Conservation (phyloP, 2,888 invertebrate species). For the Eupelmus urozonus region DNA sequence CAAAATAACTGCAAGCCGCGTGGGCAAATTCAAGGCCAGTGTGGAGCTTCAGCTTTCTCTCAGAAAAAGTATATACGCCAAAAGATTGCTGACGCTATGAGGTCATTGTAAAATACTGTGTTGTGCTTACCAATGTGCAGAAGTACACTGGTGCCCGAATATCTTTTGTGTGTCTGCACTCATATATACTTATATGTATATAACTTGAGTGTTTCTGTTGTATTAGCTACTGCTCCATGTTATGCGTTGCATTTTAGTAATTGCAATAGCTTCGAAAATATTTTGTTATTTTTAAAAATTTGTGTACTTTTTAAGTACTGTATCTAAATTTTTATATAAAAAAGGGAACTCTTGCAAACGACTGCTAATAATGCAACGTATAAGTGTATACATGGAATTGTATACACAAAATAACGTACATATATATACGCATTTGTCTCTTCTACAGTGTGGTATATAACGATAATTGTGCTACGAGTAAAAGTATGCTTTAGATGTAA, state of each 20-base stretch:
- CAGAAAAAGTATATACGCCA: constrained; percentile 51
- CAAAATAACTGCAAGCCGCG: constrained; percentile 37
- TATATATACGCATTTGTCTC: constrained; percentile 50
- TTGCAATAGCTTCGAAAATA: not conserved
- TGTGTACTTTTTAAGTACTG: not conserved
- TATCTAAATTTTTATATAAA: not conserved
- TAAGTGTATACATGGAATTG: constrained; percentile 40
- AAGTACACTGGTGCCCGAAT: constrained; percentile 71
- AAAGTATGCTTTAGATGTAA: constrained; percentile 73
- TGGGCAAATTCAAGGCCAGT: constrained; percentile 56
- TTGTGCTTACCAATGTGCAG: constrained; percentile 73
- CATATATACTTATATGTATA: constrained; percentile 60
- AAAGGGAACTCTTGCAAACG: not conserved
- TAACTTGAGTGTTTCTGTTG: constrained; percentile 70
- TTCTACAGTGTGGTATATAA: constrained; percentile 62
- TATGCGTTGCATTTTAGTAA: constrained; percentile 25
- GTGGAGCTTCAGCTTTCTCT: constrained; percentile 63
- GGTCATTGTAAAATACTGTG: constrained; percentile 71
- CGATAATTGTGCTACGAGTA: constrained; percentile 65
- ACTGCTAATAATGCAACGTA: constrained; percentile 33
- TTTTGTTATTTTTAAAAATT: not conserved
- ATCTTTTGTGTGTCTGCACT: constrained; percentile 72
- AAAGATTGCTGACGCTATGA: constrained; percentile 67
- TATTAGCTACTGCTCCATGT: constrained; percentile 71
- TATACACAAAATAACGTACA: constrained; percentile 54